Base-by-base conservation (phyloP, 2,888 invertebrate genomes). In the Caenorhabditis sp. region DNA sequence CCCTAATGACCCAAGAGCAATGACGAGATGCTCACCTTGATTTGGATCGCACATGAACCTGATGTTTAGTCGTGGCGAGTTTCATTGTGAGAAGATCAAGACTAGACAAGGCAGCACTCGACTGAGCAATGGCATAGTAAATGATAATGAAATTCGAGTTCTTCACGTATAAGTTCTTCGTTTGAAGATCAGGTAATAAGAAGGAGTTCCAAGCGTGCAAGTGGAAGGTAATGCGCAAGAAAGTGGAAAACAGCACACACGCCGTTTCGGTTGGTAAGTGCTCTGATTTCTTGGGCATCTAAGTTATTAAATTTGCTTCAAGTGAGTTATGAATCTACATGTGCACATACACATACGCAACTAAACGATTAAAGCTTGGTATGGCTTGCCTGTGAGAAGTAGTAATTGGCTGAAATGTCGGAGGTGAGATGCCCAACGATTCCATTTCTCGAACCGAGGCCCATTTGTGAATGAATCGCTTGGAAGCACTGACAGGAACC, bases 381-480 rank as follows among this genome's bases (percentile, higher is more conserved):
- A 22, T 69, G 51, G 64, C 79, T 79, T 70, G 79, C 79, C 79
- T 79, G 79, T 79, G 79, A 56, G 83, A 69, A 47, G 80, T 44
- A 49, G 68, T 24, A 38, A 69, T 63, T 44, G 83, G 80, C 4
- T 56, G 2, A 19, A 73, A 68, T 0, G 80, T 66, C 10, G 68
- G 73, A 16, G 79, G 75, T 31, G 79, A 79, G 31, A 75, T 44
- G 66, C 75, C 76, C 22, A 84, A 63, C 31, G 84, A 84, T 64
- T 81, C 87, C 84, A 85, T 85, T 56, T 88, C 86, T n/a, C 81
- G 81, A 19, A 88, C 84, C 6, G 87, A 87, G 22, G 83, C 59
- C 88, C 88, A 88, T 76, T 88, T 88, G 66, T 85, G 87, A 14
- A 88, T 85, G 38, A 80, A 70, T 47, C 85, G 80, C 19, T 82